Evolutionary conservation across 2,113 vertebrate species (phyloP).

Genomic region (human): GRCh38 chr1:232854501-232855000

Average conservation of each 20-base stretch:
- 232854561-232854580: not conserved
- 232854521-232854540: not conserved
- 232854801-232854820: constrained; percentile 50
- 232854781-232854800: constrained; percentile 62
- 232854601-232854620: not conserved
- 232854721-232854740: not conserved
- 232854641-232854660: constrained; percentile 16
- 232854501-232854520: not conserved
- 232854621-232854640: not conserved
- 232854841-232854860: constrained; percentile 47
- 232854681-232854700: not conserved
- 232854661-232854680: constrained; percentile 14
- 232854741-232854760: constrained; percentile 8
- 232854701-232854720: not conserved
- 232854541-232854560: not conserved
- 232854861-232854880: constrained; percentile 39
- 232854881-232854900: constrained; percentile 59
- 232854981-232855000: not conserved
- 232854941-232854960: constrained; percentile 27
- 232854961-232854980: not conserved
- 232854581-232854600: not conserved
- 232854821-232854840: constrained; percentile 44
- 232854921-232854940: constrained; percentile 49
- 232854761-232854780: constrained; percentile 40
- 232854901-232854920: constrained; percentile 36